A percentile compares a stretch with the other conserved stretches of the same genome.
Conservation (phyloP, 92 coral and sea anemone species). For the Epizoanthus rinbou region DNA sequence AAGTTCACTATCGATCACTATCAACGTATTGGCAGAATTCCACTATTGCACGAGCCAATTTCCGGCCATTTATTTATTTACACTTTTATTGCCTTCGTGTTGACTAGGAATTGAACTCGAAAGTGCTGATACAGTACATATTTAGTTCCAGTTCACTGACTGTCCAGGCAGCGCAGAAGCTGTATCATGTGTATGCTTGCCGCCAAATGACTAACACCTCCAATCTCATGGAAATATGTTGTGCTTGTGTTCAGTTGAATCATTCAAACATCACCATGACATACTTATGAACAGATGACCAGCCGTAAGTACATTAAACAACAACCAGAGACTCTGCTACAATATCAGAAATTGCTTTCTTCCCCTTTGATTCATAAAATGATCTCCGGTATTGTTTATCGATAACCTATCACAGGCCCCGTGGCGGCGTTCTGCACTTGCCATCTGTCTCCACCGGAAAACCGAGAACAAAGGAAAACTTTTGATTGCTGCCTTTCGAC, state of each 20-base stretch:
- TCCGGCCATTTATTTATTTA: conserved; percentile 30
- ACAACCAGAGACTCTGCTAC: no score
- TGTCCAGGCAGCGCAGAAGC: neutral
- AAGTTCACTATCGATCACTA: no score
- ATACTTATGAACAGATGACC: conserved; percentile 6
- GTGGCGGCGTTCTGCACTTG: neutral
- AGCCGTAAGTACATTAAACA: neutral
- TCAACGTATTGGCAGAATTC: conserved; percentile 13
- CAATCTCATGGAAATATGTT: neutral
- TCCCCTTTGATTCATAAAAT: neutral
- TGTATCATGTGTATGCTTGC: neutral
- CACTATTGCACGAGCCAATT: conserved; percentile 22
- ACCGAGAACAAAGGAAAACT: neutral
- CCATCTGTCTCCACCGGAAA: conserved; percentile 29
- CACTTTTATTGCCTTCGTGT: neutral
- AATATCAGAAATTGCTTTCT: conserved; percentile 2
- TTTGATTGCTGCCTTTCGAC: neutral
- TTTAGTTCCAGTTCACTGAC: neutral
- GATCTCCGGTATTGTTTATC: neutral
- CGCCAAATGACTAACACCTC: neutral
- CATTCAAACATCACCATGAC: neutral
- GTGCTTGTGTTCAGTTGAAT: no score
- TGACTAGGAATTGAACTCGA: conserved; percentile 4
- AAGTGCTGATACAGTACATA: neutral
- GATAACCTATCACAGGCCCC: neutral